These are phyloP conservation scores for Epicauta chinensis DNA, from an alignment of 1,140 invertebrate species.

Conservation along the genomic window DNA sequence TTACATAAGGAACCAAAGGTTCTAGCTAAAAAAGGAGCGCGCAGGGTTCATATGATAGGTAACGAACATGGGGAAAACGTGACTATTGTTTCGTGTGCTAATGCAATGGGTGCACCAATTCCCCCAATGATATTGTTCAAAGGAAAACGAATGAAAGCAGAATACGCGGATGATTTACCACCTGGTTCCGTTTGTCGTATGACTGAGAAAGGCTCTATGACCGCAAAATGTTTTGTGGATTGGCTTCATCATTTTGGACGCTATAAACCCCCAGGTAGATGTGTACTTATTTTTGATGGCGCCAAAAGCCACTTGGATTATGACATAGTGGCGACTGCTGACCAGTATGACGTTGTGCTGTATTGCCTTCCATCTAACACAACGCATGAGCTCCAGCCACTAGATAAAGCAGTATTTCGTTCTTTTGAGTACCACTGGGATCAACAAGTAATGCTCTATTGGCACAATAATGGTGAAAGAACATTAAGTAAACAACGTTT, in stretches of 20 bases:
- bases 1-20: conserved; percentile 38
- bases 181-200: conserved; percentile 33
- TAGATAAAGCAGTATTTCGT: conserved; percentile 41
- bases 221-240: conserved; percentile 29
- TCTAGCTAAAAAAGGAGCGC: conserved; percentile 26
- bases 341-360: conserved; percentile 33
- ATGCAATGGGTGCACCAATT: conserved; percentile 31
- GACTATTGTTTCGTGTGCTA: conserved; percentile 30
- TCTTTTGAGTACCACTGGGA: conserved; percentile 39
- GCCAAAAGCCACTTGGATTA: too few species aligned
- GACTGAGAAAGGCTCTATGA: conserved; percentile 41
- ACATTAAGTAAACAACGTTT: neutral
- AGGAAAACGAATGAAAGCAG: conserved; percentile 30
- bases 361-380: conserved; percentile 41
- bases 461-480: neutral
- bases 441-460: conserved; percentile 22
- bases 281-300: conserved; percentile 40
- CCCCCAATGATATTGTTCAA: conserved; percentile 25
- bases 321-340: conserved; percentile 31
- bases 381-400: too few species aligned
- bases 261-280: conserved; percentile 32
- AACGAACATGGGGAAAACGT: conserved; percentile 37
- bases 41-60: conserved; percentile 24
- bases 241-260: conserved; percentile 34
- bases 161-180: conserved; percentile 34